Base-by-base conservation (phyloP, 2,888 invertebrate genomes). In the Microdon myrmicae region DNA sequence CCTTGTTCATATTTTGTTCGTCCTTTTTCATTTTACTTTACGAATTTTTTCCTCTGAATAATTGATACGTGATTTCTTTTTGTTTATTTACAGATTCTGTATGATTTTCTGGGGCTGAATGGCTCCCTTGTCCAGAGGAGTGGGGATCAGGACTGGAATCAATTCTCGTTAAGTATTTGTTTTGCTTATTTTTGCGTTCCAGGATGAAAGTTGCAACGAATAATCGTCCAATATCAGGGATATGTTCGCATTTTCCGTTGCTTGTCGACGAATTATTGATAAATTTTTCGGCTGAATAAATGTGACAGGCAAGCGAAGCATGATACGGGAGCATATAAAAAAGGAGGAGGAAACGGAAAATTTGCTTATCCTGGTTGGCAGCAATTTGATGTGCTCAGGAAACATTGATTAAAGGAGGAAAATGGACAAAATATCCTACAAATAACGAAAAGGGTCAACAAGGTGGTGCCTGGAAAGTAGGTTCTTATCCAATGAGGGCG, bases 181-280 rank as follows among this genome's bases (percentile, higher is more conserved):
- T 13, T n/a, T n/a, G n/a, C n/a, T n/a, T n/a, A n/a, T n/a, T n/a
- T n/a, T n/a, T n/a, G n/a, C n/a, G n/a, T n/a, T n/a, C n/a, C n/a
- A n/a, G n/a, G n/a, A n/a, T n/a, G n/a, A n/a, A n/a, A n/a, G n/a
- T n/a, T n/a, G n/a, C n/a, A n/a, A n/a, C n/a, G n/a, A n/a, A n/a
- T n/a, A n/a, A n/a, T n/a, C n/a, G n/a, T n/a, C n/a, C n/a, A n/a
- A n/a, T n/a, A n/a, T n/a, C n/a, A n/a, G n/a, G n/a, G n/a, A n/a
- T n/a, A n/a, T n/a, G n/a, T n/a, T n/a, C n/a, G n/a, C n/a, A n/a
- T n/a, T n/a, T n/a, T n/a, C n/a, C n/a, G n/a, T n/a, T n/a, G n/a
- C n/a, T n/a, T n/a, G n/a, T n/a, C 53, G 51, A 53, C 53, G 58
- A 53, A 64, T 58, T 64, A 64, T 64, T 58, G 58, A 64, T 64